Evolutionary conservation across 2,888 invertebrate species (phyloP), one percentile per base, ranked within the genome.

Genomic region (Caenorhabditis sp.): DNA sequence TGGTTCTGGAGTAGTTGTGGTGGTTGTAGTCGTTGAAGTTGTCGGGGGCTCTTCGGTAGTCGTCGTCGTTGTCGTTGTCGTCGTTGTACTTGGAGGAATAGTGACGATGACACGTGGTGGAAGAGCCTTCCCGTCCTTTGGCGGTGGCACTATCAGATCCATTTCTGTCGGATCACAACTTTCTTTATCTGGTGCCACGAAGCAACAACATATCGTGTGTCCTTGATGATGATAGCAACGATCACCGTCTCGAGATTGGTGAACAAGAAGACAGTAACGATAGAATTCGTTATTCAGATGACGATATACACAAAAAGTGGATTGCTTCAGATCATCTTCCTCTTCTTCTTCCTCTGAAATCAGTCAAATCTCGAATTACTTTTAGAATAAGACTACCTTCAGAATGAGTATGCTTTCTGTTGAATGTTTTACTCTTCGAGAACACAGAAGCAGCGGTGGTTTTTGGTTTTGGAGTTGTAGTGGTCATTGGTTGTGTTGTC

Each of bases 201-300:
- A 87, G 31, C 87, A 87, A 47, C 87, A 87, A 35, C 87, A 87
- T n/a, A 87, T 81, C 5, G 85, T 86, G 76, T 87, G 87, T 6
- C 86, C 86, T 61, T 85, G 80, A 44, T 87, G 87, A 47, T 84
- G 82, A 69, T 86, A 87, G 49, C 87, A 87, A 16, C 82, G 66
- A 64, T 85, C 85, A 6, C 85, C 82, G 35, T 80, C 80, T 14
- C 77, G 59, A 26, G 69, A 75, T 51, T 82, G 81, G 41, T 85
- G 82, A 8, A 87, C 86, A 3, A 87, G 68, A n/a, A 87, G 82
- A 47, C 87, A 87, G 56, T 86, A 87, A 1, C 87, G 84, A 56
- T 87, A 87, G 51, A 83, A 80, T 59, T 87, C 87, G 41, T 87
- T 84, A 59, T 87, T 87, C 64, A 87, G 51, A 61, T 87, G 87